A percentile compares a stretch with the other conserved stretches of the same genome.
Conservation (phyloP, 2,113 vertebrate species). For the Pithys albifrons region DNA sequence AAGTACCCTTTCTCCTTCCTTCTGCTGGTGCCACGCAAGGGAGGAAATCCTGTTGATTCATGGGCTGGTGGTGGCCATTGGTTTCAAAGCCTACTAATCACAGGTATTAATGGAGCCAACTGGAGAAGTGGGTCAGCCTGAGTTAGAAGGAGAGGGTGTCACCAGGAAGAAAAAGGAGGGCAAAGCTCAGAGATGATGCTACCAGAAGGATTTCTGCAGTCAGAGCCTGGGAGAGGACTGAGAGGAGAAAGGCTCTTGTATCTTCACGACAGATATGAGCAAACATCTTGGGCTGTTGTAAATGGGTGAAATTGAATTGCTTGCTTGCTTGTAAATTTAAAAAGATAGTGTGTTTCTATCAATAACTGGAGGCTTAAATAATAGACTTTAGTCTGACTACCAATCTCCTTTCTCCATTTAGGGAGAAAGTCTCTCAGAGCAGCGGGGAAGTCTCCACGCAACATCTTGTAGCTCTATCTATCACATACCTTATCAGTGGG, state of each 20-base stretch:
- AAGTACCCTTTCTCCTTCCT: neutral
- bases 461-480: constrained; percentile 29
- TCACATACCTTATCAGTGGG: constrained; percentile 37
- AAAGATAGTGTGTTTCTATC: constrained; percentile 55
- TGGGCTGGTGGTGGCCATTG: constrained; percentile 4
- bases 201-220: neutral
- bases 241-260: neutral
- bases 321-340: constrained; percentile 65
- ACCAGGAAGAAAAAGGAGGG: neutral
- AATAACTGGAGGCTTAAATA: constrained; percentile 46
- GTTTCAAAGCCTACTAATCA: constrained; percentile 34
- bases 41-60: constrained; percentile 44
- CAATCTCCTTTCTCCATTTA: constrained; percentile 17
- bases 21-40: neutral
- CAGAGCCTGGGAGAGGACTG: neutral
- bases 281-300: constrained; percentile 41
- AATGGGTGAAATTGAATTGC: constrained; percentile 51
- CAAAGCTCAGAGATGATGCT: neutral
- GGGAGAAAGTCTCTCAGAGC: constrained; percentile 4
- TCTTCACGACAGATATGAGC: constrained; percentile 1
- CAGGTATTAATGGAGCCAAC: neutral
- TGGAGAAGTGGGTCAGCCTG: constrained; percentile 10
- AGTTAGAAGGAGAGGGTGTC: neutral
- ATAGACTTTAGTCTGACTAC: constrained; percentile 38
- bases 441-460: neutral